These are phyloP conservation scores for Jordanella pulchra DNA, from an alignment of 2,797 vertebrate species.

Conservation along the genomic window DNA sequence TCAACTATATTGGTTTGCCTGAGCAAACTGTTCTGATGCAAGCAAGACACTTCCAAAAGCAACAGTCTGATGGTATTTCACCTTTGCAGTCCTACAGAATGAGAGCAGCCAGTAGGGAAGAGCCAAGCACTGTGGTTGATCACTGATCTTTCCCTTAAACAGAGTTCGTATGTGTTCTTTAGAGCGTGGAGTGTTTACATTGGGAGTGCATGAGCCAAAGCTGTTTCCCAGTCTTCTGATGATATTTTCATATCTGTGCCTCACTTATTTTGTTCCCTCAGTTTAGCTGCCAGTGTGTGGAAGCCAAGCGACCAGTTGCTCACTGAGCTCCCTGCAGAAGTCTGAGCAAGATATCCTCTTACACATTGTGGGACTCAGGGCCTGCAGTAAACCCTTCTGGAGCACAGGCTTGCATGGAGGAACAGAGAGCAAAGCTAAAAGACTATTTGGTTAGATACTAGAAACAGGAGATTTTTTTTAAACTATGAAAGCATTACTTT, in stretches of 20 bases:
- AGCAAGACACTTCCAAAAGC: constrained; percentile 45
- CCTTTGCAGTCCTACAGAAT: constrained; percentile 32
- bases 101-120: constrained; percentile 36
- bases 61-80: constrained; percentile 50
- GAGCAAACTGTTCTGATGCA: constrained; percentile 39
- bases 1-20: constrained; percentile 35
- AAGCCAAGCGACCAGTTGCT: constrained; percentile 44
- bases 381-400: constrained; percentile 59
- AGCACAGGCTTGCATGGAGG: constrained; percentile 73
- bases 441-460: constrained; percentile 4
- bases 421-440: constrained; percentile 33
- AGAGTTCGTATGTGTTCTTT: constrained; percentile 22
- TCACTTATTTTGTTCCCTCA: constrained; percentile 45
- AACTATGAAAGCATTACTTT: not conserved
- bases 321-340: constrained; percentile 49
- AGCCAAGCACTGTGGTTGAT: constrained; percentile 55
- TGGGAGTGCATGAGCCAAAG: constrained; percentile 48
- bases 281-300: constrained; percentile 38
- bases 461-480: not conserved
- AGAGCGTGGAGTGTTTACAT: constrained; percentile 63
- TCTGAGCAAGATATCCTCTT: constrained; percentile 74
- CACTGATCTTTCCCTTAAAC: constrained; percentile 59
- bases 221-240: constrained; percentile 56
- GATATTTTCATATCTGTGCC: constrained; percentile 62
- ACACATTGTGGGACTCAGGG: constrained; percentile 68